Conservation (phyloP, 2,113 vertebrate species). For the Bolborhynchus lineola region DNA sequence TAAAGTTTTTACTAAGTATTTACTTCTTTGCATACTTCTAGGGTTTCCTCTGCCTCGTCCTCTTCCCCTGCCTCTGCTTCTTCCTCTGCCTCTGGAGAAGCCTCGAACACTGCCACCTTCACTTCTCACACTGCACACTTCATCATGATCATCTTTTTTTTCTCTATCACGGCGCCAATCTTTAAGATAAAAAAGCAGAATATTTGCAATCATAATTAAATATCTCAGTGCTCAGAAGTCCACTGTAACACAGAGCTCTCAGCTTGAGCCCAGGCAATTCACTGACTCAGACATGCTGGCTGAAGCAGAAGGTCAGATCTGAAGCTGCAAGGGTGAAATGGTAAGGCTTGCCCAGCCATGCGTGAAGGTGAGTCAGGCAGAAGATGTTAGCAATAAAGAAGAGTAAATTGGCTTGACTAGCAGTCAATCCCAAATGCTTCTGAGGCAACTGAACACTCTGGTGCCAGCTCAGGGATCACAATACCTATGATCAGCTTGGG, state of each 20-base stretch:
- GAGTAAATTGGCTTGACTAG: not conserved
- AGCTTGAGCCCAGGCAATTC: not conserved
- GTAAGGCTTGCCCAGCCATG: not conserved
- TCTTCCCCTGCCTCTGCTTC: constrained; percentile 84
- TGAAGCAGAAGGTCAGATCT: not conserved
- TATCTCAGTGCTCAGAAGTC: not conserved
- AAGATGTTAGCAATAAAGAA: not conserved
- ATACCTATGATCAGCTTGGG: fast-evolving
- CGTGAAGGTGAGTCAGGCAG: not conserved
- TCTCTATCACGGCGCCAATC: constrained; percentile 85
- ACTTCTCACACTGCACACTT: constrained; percentile 81
- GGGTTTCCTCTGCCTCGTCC: constrained; percentile 87
- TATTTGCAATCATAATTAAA: not conserved
- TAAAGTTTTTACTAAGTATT: not conserved
- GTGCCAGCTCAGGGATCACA: not conserved
- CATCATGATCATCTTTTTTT: constrained; percentile 82
- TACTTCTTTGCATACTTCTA: constrained; percentile 71
- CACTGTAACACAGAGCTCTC: not conserved
- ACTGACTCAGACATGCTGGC: not conserved
- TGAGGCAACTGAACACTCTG: not conserved
- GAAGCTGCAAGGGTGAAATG: not conserved
- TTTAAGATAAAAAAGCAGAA: constrained; percentile 51
- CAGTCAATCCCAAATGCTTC: not conserved
- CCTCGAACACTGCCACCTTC: constrained; percentile 76
- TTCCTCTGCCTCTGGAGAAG: constrained; percentile 77